These are phyloP conservation scores for Sepiola atlantica DNA, from an alignment of 2,888 invertebrate genomes.

Conservation along the genomic window DNA sequence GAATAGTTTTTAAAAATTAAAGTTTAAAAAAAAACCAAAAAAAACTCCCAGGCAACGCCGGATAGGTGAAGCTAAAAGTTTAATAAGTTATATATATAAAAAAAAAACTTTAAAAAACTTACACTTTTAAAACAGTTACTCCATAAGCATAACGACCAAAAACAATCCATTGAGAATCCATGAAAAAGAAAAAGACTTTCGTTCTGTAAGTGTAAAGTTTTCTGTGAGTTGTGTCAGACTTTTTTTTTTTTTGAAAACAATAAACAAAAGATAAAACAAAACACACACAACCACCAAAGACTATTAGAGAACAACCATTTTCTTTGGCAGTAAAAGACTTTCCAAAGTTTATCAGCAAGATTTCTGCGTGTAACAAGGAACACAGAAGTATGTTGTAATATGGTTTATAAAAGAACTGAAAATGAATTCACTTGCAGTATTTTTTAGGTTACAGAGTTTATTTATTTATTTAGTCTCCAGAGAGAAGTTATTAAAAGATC, in stretches of 20 bases:
- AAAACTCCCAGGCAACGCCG: too few relatives aligned
- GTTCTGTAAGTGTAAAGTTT: not conserved
- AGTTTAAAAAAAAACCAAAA: too few relatives aligned
- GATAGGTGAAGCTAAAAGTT: too few relatives aligned
- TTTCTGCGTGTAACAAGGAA: not conserved
- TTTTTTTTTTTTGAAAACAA: not conserved
- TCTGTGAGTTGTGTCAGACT: not conserved
- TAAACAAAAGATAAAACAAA: not conserved
- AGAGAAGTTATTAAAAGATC: not conserved
- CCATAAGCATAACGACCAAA: not conserved
- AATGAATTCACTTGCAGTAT: not conserved
- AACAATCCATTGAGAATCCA: not conserved
- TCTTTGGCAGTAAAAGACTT: not conserved
- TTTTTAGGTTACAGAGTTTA: not conserved
- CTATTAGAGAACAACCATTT: not conserved
- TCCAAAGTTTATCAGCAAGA: not conserved
- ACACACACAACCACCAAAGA: not conserved
- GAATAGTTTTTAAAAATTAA: too few relatives aligned
- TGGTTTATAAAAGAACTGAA: not conserved
- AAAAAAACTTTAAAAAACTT: not conserved
- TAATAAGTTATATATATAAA: not conserved
- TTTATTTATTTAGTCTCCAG: not conserved
- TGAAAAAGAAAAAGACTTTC: not conserved
- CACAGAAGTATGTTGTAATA: not conserved
- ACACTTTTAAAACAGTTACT: not conserved